Evolutionary conservation across 37 sponge, comb jelly and placozoan genomes (phyloP), one percentile per base, ranked within the genome.

Genomic region (Cliona cf. orientalis): DNA sequence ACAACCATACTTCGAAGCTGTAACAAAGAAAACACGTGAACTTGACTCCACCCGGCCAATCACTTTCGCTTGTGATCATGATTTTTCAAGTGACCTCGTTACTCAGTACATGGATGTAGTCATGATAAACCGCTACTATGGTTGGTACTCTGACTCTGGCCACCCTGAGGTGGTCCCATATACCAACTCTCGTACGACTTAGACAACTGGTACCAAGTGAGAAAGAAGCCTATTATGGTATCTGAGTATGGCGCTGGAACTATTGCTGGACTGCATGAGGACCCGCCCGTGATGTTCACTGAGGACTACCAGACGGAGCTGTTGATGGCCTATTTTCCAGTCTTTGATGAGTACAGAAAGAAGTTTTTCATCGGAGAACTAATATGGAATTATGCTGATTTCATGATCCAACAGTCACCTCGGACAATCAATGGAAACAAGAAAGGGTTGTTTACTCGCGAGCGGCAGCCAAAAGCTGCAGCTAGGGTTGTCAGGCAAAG

Each of bases 321-420:
- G 33, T 67, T 32, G 9, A 17, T 40, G 31, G 69, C 69, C 33
- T 21, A 36, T 32, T 67, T 76, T 35, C 43, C 78, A 0, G 69
- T 69, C 5, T 79, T 89, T 78, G 84, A 89, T 39, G 53, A 89
- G 38, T 89, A 83, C 46, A 62, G 80, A 1, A 60, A 83, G 35
- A 64, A 71, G 72, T 89, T 83, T 49, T 67, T 89, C 0, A 55
- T 89, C 5, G 90, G 90, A 80, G 90, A 89, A 61, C 66, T 89
- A 25, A 65, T 89, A 32, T 89, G 90, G 90, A 89, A 89, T 64
- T 89, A 84, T 83, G 84, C 83, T 4, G 90, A 89, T 67, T 89
- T 89, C 63, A 41, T 72, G 74, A 83, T 84, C 39, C 74, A 1
- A 62, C n/a, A 38, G 77, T 78, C 21, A 11, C 9, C 70, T 40